Base-by-base conservation (phyloP, 2,797 vertebrate species). In the Platalea minor region DNA sequence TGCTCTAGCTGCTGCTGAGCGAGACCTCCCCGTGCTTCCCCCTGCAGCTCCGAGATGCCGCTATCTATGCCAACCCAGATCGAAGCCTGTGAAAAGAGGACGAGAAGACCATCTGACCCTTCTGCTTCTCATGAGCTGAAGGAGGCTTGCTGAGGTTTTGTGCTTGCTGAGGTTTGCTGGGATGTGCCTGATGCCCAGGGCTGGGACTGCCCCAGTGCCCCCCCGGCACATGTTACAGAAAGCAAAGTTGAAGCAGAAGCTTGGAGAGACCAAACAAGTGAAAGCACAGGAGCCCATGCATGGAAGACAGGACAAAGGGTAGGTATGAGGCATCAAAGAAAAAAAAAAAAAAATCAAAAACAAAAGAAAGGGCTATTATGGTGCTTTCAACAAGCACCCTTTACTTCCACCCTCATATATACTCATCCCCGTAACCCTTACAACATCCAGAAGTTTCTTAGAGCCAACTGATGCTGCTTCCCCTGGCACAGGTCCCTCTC, bases 51-150 rank as follows among this genome's bases (percentile, higher is more conserved):
- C 2, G 0, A 28, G 43, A 13, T 2, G 14, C 68, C 0, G 5
- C 51, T 18, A 5, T 1, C 48, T 17, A 0, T 1, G 11, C 14
- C 21, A 35, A 11, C 72, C n/a, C 46, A 17, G 33, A 61, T 21
- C 13, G 3, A 24, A 18, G 57, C 7, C 11, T 0, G 8, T 0
- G 0, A n/a, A 79, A 0, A 1, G 19, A 57, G 31, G 33, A 43
- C 0, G 1, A 54, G n/a, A 16, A 31, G 17, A 3, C 4, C n/a
- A 9, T 1, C 35, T 1, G 19, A 50, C 17, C 18, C 67, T 17
- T 2, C 16, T 7, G 39, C 28, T 41, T 21, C 25, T 20, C 1
- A 0, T 4, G 17, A 82, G 53, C 37, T 9, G 2, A 45, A 79
- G 57, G 8, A 76, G 18, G 18, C 23, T 33, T 3, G 0, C 8